Base-by-base conservation (phyloP, 2,888 invertebrate species). In the Ochlodes sylvanus region DNA sequence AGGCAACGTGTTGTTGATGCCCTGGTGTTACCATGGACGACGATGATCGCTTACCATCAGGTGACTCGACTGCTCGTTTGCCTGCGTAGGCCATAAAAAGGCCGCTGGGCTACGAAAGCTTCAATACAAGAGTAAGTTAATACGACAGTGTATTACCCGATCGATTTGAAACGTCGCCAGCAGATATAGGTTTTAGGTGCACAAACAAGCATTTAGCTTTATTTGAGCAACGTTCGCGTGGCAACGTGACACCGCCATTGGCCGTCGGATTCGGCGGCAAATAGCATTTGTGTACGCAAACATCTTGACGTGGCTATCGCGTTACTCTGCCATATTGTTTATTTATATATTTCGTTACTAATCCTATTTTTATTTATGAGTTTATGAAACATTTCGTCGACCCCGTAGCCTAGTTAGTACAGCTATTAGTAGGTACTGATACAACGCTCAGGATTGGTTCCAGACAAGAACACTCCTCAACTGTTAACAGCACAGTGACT, bases 261-360 rank as follows among this genome's bases (percentile, higher is more conserved):
- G 89, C 79, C 92, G 85, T 75, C 78, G 88, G 87, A 90, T 91
- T 90, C 89, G 87, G 88, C 84, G 71, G 88, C 78, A 89, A 92
- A 91, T 86, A 92, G 81, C 91, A 90, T 92, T 91, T 91, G 90
- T 81, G 84, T 82, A 71, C 65, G 85, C 85, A 92, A 92, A 91
- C 90, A 91, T 84, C 80, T 87, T 80, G 83, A 77, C 78, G 76
- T 71, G 87, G 86, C 88, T 91, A 91, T 92, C 90, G 77, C 69
- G 77, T 92, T 92, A 85, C 92, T 65, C n/a, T 12, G 17, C 19
- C 19, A 2, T 4, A 15, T 7, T 52, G 21, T 27, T 52, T 52
- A 27, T 52, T 14, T 52, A 52, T 52, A 17, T 58, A 14, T 41
- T 41, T 7, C 32, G 9, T 4, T 19, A 14, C 1, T 9, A 10